Conservation (phyloP, 2,888 invertebrate genomes). For the Melanchra persicariae region DNA sequence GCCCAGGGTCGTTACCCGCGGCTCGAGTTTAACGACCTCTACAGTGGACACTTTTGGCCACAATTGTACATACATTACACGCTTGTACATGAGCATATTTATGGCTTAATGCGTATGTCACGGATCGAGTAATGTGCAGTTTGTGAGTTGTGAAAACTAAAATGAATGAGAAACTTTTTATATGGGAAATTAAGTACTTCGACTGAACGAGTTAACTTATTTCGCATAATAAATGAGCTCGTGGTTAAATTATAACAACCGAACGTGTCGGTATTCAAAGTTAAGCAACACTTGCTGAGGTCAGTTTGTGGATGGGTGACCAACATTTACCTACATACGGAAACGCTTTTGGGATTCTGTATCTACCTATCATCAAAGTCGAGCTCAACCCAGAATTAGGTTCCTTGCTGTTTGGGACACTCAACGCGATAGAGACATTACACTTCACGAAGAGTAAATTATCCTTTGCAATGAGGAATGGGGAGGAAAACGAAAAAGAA, state of each 20-base stretch:
- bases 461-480: too few species aligned
- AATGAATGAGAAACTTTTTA: neutral
- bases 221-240: neutral
- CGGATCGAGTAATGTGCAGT: slow-evolving; percentile 23
- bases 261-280: too few species aligned
- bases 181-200: neutral
- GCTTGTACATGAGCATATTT: slow-evolving; percentile 41
- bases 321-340: too few species aligned
- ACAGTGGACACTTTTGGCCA: slow-evolving; percentile 59
- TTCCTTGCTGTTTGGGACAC: too few species aligned
- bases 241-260: neutral
- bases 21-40: slow-evolving; percentile 48
- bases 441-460: too few species aligned
- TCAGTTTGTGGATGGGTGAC: too few species aligned
- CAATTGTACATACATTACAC: slow-evolving; percentile 52
- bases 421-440: too few species aligned
- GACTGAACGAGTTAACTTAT: neutral
- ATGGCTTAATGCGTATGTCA: slow-evolving; percentile 46
- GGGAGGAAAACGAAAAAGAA: too few species aligned
- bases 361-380: too few species aligned
- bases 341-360: too few species aligned
- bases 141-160: neutral
- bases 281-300: too few species aligned
- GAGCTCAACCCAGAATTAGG: too few species aligned
- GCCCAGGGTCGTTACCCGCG: slow-evolving; percentile 50